Conservation (phyloP, 2,113 vertebrate genomes). For the Zosterops japonicus region DNA sequence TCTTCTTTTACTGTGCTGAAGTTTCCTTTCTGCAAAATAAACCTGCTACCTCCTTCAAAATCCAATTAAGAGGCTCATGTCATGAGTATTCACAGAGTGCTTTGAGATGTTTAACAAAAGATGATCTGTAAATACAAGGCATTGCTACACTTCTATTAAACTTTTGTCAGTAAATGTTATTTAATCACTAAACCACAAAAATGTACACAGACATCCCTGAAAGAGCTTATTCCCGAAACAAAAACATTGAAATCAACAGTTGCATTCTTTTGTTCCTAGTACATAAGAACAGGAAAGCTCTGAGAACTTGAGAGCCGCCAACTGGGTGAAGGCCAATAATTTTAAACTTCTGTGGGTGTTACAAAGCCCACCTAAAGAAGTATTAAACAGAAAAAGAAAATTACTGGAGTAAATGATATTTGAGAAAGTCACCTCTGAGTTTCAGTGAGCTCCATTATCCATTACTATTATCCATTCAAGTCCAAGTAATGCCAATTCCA, state of each 20-base stretch:
- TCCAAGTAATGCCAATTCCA: not conserved
- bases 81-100: not conserved
- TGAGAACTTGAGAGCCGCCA: not conserved
- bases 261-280: not conserved
- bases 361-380: not conserved
- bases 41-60: not conserved
- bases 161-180: not conserved
- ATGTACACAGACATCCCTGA: not conserved
- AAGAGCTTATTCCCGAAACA: not conserved
- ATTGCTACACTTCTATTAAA: not conserved
- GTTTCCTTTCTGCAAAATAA: not conserved
- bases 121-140: not conserved
- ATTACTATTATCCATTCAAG: not conserved
- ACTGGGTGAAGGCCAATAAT: not conserved
- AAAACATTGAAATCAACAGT: not conserved
- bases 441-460: not conserved
- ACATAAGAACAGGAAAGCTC: not conserved
- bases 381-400: not conserved
- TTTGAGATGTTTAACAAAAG: not conserved
- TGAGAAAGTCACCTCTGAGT: not conserved
- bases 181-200: not conserved
- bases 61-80: not conserved
- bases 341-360: not conserved
- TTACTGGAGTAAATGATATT: not conserved
- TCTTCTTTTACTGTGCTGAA: not conserved